Conservation (phyloP, 2,888 invertebrate species). For the Rotaria socialis region DNA sequence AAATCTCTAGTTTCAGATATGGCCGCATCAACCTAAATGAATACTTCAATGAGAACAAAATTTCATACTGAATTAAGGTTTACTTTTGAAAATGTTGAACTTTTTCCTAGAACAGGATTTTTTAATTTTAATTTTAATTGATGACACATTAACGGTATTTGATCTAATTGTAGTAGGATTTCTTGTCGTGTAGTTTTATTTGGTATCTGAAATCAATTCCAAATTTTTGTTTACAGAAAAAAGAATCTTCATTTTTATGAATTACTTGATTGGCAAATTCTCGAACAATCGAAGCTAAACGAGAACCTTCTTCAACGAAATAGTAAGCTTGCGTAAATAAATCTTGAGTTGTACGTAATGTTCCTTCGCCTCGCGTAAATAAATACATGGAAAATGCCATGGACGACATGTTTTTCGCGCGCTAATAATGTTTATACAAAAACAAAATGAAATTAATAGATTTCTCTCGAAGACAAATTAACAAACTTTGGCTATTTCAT, state of each 20-base stretch:
- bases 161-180: constrained; percentile 34
- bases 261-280: constrained; percentile 41
- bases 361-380: constrained; percentile 91
- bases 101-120: constrained; percentile 34
- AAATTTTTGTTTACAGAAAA: no score
- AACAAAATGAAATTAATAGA: no score
- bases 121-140: constrained; percentile 44
- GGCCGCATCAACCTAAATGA: constrained; percentile 28
- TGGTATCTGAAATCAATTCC: background rate
- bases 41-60: no score
- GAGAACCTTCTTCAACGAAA: constrained; percentile 86
- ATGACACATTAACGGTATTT: constrained; percentile 41
- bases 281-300: constrained; percentile 36
- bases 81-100: constrained; percentile 44
- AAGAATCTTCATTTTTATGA: background rate
- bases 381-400: constrained; percentile 99
- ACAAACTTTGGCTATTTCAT: constrained; percentile 74
- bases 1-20: constrained; percentile 44
- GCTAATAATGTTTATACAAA: constrained; percentile 6
- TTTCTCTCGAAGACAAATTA: constrained; percentile 70
- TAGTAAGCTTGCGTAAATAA: constrained; percentile 96
- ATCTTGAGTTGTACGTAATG: constrained; percentile 83
- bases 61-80: no score
- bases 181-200: constrained; percentile 36
- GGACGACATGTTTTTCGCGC: constrained; percentile 97